phyloP scores from a whole-genome alignment of 2,888 invertebrate species.

The Watsonalla binaria region DNA sequence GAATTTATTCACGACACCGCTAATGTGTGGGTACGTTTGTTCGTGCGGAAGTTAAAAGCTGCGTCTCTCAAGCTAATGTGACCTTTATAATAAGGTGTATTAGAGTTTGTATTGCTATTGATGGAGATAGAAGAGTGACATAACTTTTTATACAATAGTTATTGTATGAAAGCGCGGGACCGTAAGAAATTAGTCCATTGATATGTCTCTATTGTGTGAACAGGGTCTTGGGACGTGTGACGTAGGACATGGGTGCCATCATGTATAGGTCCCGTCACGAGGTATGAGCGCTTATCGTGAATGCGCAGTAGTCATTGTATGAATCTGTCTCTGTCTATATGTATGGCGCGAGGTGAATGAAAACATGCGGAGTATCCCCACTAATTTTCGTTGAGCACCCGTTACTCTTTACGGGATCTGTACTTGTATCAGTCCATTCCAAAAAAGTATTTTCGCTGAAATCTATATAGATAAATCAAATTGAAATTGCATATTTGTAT shows the following conservation, averaged over 20 bases:
- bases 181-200: constrained; percentile 76
- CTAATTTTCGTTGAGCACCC: no score
- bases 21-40: constrained; percentile 69
- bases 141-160: constrained; percentile 24
- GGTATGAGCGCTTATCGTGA: no score
- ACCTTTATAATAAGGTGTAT: neutral
- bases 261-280: neutral
- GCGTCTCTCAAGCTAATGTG: neutral
- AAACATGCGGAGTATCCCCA: no score
- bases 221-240: neutral
- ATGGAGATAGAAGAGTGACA: constrained; percentile 17
- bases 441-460: no score
- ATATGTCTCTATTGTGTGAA: constrained; percentile 45
- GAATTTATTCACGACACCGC: constrained; percentile 51
- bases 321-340: no score
- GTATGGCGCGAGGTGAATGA: no score
- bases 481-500: no score
- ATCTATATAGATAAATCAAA: no score
- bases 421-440: no score
- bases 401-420: no score
- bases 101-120: neutral
- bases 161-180: constrained; percentile 60
- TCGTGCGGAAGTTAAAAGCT: constrained; percentile 52
- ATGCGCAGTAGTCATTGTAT: no score
- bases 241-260: neutral